Base-by-base conservation (phyloP, 2,113 vertebrate species). In the Ellobius talpinus region DNA sequence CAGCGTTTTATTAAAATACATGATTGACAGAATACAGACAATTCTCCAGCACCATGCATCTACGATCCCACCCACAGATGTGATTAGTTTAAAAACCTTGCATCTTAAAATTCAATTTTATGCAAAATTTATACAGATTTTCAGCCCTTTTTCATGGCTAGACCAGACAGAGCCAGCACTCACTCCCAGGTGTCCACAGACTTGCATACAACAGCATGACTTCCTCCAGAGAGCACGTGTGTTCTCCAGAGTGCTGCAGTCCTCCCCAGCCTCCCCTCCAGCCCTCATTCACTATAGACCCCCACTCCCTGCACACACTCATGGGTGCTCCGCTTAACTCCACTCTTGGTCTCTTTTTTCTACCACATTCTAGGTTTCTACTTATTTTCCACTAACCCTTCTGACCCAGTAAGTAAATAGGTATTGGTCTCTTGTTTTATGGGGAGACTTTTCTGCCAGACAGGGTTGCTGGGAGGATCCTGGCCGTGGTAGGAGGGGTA, bases 321-420 rank as follows among this genome's bases (percentile, higher is more conserved):
- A 42, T 31, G 17, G 65, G 50, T 33, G 84, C n/a, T 42, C 47
- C 17, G 42, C 50, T 31, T 96, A 47, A 97, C 42, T 42, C 76
- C 3, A 17, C 76, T 39, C 68, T 0, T 19, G 9, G 17, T 88
- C 19, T 93, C n/a, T 72, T 94, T 72, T 84, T 94, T 74, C 88
- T 61, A 7, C 55, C 36, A 16, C 65, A 89, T 95, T 97, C 70
- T 96, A 99, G 99, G 99, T 94, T 99, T 99, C 98, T 99, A 99
- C 98, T 98, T 99, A 96, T 99, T 99, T 98, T 99, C 99, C 73
- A 98, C 99, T 23, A 99, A 99, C 98, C 98, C 98, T 58, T 98
- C 98, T 0, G 99, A 99, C 97, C 99, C 99, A 0, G 99, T 99
- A 98, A 98, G 99, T 99, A 96, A 65, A 72, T 5, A 5, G 0